Evolutionary conservation across 2,888 invertebrate genomes (phyloP).

Genomic region (Aromia moschata): DNA sequence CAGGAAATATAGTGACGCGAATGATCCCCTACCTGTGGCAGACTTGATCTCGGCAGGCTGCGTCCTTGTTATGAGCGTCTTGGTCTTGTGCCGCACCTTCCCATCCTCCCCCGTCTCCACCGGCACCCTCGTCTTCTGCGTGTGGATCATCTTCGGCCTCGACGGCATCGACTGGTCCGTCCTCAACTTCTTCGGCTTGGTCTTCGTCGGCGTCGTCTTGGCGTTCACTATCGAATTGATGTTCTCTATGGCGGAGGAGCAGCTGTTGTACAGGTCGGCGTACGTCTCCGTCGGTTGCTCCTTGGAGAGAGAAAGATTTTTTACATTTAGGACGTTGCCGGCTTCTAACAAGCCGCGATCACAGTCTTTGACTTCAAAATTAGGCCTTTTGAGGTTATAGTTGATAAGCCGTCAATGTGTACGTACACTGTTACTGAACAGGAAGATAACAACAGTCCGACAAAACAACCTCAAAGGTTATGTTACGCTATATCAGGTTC

Average conservation of each 20-base stretch:
- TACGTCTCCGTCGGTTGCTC: constrained; percentile 56
- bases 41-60: constrained; percentile 64
- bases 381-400: no score
- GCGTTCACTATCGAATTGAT: constrained; percentile 64
- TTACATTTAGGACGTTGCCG: no score
- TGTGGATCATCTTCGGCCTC: constrained; percentile 82
- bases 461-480: no score
- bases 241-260: constrained; percentile 64
- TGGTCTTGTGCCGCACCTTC: constrained; percentile 67
- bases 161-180: constrained; percentile 60
- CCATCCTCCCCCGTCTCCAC: constrained; percentile 66
- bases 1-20: no score
- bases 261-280: constrained; percentile 63
- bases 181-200: constrained; percentile 46
- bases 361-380: no score
- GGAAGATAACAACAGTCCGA: no score
- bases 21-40: constrained; percentile 55
- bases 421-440: no score
- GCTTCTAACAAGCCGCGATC: no score
- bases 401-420: no score
- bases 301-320: no score
- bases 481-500: no score
- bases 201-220: constrained; percentile 55
- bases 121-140: constrained; percentile 70
- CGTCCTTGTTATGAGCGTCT: constrained; percentile 67